These are phyloP conservation scores for Antheraea mylitta DNA, from an alignment of 1,140 invertebrate species.

Conservation along the genomic window DNA sequence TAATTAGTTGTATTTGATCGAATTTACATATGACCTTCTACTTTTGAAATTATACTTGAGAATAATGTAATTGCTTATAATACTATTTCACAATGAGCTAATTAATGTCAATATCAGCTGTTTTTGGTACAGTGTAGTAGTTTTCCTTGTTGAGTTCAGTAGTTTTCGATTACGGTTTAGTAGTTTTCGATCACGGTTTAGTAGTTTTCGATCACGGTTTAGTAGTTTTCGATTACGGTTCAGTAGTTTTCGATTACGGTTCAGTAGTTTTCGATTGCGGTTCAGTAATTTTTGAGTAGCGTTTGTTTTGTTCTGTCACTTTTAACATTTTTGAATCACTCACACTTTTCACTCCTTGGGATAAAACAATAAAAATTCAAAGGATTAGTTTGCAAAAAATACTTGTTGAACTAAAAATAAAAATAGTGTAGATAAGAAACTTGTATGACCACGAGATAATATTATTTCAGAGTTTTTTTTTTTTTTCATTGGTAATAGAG, in stretches of 20 bases:
- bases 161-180: background rate
- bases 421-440: too few species aligned
- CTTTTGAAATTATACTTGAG: too few species aligned
- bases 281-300: background rate
- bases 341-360: background rate
- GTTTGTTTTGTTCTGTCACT: background rate
- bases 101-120: background rate
- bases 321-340: background rate
- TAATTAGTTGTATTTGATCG: too few species aligned
- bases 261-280: background rate
- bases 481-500: too few species aligned
- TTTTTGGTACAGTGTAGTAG: background rate
- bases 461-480: too few species aligned
- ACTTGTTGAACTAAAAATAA: too few species aligned
- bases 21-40: too few species aligned
- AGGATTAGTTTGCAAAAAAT: background rate
- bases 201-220: background rate
- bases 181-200: conserved; percentile 2
- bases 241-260: background rate
- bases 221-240: background rate
- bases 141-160: background rate
- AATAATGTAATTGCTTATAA: too few species aligned
- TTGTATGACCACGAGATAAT: too few species aligned
- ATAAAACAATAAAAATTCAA: background rate
- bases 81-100: too few species aligned